A percentile compares a stretch with the other conserved stretches of the same genome.
These are phyloP conservation scores for Eupelmus urozonus DNA, from an alignment of 2,888 invertebrate genomes.

Conservation along the genomic window DNA sequence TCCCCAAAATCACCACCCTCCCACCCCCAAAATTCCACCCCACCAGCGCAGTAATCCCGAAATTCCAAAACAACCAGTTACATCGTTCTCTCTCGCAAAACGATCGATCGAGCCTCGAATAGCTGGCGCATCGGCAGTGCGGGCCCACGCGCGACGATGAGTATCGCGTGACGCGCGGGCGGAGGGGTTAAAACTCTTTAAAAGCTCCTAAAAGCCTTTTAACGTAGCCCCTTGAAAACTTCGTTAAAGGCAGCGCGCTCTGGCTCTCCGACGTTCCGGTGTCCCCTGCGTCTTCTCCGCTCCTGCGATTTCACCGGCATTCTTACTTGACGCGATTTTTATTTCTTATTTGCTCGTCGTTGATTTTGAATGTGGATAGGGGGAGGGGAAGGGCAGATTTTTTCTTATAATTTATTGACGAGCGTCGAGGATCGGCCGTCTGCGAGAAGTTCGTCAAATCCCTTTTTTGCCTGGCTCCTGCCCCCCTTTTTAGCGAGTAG, in stretches of 20 bases:
- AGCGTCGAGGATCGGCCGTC: neutral
- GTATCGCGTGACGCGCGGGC: conserved; percentile 63
- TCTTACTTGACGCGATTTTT: conserved; percentile 51
- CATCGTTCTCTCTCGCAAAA: neutral
- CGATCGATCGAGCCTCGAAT: neutral
- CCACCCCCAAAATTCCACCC: no score
- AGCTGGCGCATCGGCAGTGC: conserved; percentile 31
- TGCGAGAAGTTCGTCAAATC: conserved; percentile 27
- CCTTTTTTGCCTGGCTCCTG: neutral
- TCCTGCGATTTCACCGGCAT: conserved; percentile 37
- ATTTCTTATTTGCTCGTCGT: conserved; percentile 40
- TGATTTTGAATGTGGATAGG: conserved; percentile 21
- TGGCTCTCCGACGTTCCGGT: conserved; percentile 5
- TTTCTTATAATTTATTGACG: conserved; percentile 45
- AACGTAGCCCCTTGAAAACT: conserved; percentile 70
- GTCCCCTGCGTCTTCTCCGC: neutral
- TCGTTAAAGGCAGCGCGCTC: conserved; percentile 67
- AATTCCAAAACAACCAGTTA: no score
- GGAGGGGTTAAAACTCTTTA: conserved; percentile 63
- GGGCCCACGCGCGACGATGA: conserved; percentile 59
- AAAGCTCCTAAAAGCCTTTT: conserved; percentile 72
- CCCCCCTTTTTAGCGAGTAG: neutral
- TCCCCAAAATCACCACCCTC: no score
- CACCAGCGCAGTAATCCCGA: no score
- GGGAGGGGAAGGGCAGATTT: conserved; percentile 7